Percentiles rank a stretch among this genome's conserved stretches.
These are phyloP conservation scores for Drosophila prostipennis DNA, from an alignment of 2,888 invertebrate genomes.

Conservation along the genomic window DNA sequence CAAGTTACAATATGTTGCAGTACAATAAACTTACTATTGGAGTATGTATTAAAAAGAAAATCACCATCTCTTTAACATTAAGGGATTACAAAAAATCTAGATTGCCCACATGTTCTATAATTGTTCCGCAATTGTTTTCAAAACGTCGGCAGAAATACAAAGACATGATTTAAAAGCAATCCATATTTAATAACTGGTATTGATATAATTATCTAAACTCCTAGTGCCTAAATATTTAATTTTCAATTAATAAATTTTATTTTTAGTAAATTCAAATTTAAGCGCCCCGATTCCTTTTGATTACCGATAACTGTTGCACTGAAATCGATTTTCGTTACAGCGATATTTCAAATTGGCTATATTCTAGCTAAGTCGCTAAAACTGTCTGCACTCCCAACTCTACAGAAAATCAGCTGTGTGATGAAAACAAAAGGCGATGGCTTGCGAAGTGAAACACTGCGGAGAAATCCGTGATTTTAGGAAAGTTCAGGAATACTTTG, in stretches of 20 bases:
- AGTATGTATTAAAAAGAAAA: slow-evolving; percentile 18
- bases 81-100: too few relatives aligned
- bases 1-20: slow-evolving; percentile 8
- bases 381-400: neutral
- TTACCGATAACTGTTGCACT: neutral
- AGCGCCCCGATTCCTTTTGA: neutral
- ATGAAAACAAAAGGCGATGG: slow-evolving; percentile 82
- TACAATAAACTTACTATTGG: slow-evolving; percentile 21
- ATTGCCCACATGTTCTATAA: too few relatives aligned
- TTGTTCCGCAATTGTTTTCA: too few relatives aligned
- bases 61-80: neutral
- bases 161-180: too few relatives aligned
- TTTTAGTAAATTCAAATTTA: neutral
- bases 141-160: too few relatives aligned
- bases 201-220: too few relatives aligned
- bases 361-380: neutral
- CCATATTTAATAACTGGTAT: too few relatives aligned
- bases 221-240: too few relatives aligned
- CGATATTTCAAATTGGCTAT: neutral
- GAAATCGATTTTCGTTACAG: neutral
- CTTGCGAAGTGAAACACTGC: slow-evolving; percentile 87
- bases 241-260: too few relatives aligned
- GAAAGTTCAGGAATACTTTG: slow-evolving; percentile 86
- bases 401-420: slow-evolving; percentile 25
- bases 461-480: slow-evolving; percentile 87